Conservation (phyloP, 2,113 vertebrate species). For the Myrmophylax atrothorax region DNA sequence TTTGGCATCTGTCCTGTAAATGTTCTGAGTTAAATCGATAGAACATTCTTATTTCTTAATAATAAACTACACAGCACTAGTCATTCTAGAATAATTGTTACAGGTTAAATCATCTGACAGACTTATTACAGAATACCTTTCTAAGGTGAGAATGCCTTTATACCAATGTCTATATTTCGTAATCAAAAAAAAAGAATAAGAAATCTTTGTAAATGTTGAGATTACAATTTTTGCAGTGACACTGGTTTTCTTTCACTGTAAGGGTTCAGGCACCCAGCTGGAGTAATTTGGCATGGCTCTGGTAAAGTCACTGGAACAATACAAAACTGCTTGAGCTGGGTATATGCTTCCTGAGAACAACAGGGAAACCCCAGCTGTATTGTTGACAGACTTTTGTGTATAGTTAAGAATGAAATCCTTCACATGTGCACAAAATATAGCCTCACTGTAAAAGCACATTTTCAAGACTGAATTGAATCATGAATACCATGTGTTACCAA, state of each 20-base stretch:
- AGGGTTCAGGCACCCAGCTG: neutral
- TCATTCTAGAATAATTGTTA: neutral
- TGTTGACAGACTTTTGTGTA: neutral
- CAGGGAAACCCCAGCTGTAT: neutral
- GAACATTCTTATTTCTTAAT: neutral
- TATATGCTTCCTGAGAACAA: neutral
- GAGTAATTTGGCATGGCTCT: neutral
- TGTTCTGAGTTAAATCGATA: neutral
- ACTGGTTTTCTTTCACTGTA: neutral
- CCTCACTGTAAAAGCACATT: neutral
- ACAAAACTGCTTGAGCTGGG: neutral
- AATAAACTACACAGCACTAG: neutral
- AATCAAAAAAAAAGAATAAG: neutral
- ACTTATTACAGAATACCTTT: neutral
- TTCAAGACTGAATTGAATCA: constrained; percentile 4
- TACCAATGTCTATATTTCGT: neutral
- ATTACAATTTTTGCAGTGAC: neutral
- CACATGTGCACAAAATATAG: neutral
- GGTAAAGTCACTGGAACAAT: neutral
- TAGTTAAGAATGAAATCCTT: constrained; percentile 22
- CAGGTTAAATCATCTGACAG: neutral
- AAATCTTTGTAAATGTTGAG: neutral
- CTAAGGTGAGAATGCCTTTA: neutral
- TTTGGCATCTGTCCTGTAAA: neutral
- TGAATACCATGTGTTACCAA: constrained; percentile 3